Base-by-base conservation (phyloP, 2,113 vertebrate species). In the Callaeas wilsoni region DNA sequence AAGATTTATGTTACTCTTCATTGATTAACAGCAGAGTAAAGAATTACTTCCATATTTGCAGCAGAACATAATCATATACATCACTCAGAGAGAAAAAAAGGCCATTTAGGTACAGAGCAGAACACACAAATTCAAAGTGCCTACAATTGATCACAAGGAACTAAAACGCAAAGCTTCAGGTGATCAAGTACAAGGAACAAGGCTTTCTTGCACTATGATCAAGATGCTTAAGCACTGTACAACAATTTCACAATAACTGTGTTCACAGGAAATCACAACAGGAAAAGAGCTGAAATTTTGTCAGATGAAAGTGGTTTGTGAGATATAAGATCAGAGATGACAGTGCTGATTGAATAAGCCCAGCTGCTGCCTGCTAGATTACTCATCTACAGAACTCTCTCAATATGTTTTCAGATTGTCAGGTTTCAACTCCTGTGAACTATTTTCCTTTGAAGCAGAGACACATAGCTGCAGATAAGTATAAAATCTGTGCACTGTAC, bases 301-400 rank as follows among this genome's bases (percentile, higher is more conserved):
- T 82, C 52, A 53, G 53, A 91, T 82, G 35, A 87, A 87, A 93
- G 70, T 47, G 32, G 41, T 73, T 50, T 80, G 20, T 60, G 35
- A 90, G 47, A 29, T 65, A 80, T 52, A 29, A 8, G 10, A 87
- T 83, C 63, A 70, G 74, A 92, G 37, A 80, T 59, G 69, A 44
- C 63, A 69, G 41, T 20, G n/a, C 8, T 91, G 57, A 87, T 55
- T 65, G 53, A 84, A 37, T 42, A 74, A 90, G 8, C 26, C 37
- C 87, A 95, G 69, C 78, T 88, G 71, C 82, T 92, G 71, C 55
- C 42, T 93, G 64, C 49, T 74, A 87, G 50, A 79, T 94, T 96
- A 91, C 26, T 94, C 67, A 84, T 87, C 68, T 64, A 60, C 63
- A 56, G 44, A 93, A 21, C 25, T 85, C 49, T 95, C 39, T 77